Conservation (phyloP, 2,797 vertebrate species). For the Pampus argenteus region DNA sequence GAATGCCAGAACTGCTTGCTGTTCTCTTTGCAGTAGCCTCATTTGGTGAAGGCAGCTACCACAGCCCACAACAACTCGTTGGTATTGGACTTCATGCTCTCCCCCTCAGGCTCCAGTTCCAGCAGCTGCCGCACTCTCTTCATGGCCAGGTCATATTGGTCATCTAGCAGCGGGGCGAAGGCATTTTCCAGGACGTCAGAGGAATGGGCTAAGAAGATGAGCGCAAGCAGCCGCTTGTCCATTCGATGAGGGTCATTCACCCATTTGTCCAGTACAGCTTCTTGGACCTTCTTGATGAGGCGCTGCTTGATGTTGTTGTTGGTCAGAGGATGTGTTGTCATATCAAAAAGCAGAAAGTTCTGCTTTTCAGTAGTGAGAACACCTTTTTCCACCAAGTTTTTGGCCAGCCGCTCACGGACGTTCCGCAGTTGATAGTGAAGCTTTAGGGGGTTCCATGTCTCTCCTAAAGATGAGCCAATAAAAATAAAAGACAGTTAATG, state of each 20-base stretch:
- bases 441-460: constrained; percentile 97
- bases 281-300: constrained; percentile 96
- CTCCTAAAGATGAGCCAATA: constrained; percentile 78
- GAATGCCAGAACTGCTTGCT: constrained; percentile 7
- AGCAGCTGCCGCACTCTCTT: constrained; percentile 94
- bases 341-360: constrained; percentile 98
- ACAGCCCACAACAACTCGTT: constrained; percentile 96
- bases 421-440: constrained; percentile 97
- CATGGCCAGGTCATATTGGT: constrained; percentile 97
- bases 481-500: constrained; percentile 3
- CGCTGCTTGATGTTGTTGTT: constrained; percentile 97
- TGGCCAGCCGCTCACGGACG: constrained; percentile 93
- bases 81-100: constrained; percentile 91
- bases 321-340: constrained; percentile 97
- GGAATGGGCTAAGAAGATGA: constrained; percentile 95
- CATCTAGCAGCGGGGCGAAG: constrained; percentile 94
- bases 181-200: constrained; percentile 97
- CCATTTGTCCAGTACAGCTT: constrained; percentile 95
- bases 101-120: constrained; percentile 94
- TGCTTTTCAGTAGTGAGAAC: constrained; percentile 97
- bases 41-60: constrained; percentile 97
- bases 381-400: constrained; percentile 97
- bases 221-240: constrained; percentile 95
- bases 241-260: constrained; percentile 96
- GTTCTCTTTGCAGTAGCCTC: constrained; percentile 57